A percentile compares a stretch with the other conserved stretches of the same genome.
phyloP scores from a whole-genome alignment of 1,140 invertebrate species.

The Drosophila punjabiensis region DNA sequence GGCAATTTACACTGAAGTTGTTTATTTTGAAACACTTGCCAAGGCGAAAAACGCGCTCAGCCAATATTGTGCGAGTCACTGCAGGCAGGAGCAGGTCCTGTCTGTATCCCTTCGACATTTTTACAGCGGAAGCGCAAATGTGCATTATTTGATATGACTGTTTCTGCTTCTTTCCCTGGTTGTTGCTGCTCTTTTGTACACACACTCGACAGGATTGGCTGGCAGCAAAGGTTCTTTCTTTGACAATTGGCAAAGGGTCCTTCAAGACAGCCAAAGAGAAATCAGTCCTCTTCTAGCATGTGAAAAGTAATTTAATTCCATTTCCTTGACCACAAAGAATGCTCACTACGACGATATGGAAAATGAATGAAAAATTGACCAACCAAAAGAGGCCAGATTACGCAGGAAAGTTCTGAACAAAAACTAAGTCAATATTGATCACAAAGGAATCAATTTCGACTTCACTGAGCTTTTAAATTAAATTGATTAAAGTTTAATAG shows the following conservation, averaged over 20 bases:
- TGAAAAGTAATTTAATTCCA: slow-evolving; percentile 44
- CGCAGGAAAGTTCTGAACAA: not conserved
- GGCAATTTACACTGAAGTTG: slow-evolving; percentile 81
- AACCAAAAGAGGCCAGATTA: slow-evolving; percentile 10
- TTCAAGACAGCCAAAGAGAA: slow-evolving; percentile 4
- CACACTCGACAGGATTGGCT: slow-evolving; percentile 35
- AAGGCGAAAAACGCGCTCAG: slow-evolving; percentile 42
- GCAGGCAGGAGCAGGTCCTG: slow-evolving; percentile 11
- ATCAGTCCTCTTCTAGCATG: slow-evolving; percentile 7
- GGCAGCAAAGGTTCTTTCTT: slow-evolving; percentile 8
- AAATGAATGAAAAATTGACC: slow-evolving; percentile 14
- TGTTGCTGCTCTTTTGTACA: slow-evolving; percentile 28
- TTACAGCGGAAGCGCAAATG: slow-evolving; percentile 70
- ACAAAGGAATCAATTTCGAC: slow-evolving; percentile 8
- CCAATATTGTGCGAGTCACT: slow-evolving; percentile 55
- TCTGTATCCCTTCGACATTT: slow-evolving; percentile 51
- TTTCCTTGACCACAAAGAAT: slow-evolving; percentile 29
- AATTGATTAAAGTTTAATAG: slow-evolving; percentile 18
- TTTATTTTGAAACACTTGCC: slow-evolving; percentile 81
- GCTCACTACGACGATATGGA: not conserved
- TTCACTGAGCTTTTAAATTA: slow-evolving; percentile 20
- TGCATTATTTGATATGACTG: slow-evolving; percentile 75
- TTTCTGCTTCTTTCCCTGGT: slow-evolving; percentile 16
- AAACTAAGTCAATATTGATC: slow-evolving; percentile 24
- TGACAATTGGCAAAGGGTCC: slow-evolving; percentile 19